Evolutionary conservation across 2,888 invertebrate genomes (phyloP), one percentile per base, ranked within the genome.

Genomic region (Alsophila aescularia): DNA sequence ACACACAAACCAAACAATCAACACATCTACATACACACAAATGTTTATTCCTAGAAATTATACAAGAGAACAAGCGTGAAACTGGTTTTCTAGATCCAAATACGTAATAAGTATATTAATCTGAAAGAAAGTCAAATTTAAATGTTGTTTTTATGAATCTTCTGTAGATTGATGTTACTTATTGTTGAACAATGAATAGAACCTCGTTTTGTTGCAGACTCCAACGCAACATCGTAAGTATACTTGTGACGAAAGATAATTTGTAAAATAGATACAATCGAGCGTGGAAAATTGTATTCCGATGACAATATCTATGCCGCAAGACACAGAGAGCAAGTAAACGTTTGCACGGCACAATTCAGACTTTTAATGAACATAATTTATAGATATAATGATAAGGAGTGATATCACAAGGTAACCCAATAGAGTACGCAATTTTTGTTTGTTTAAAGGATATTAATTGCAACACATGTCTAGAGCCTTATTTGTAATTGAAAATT

Each of bases 361-460:
- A 76, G 68, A 72, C 69, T 77, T 75, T 75, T 81, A 85, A 77
- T 87, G 81, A 87, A 82, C 74, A 79, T 68, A 78, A 81, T 80
- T 81, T 83, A 81, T 83, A 82, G 85, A 86, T 85, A 85, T 73
- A 84, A 67, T 82, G 90, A 90, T 90, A 90, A 89, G 73, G 73
- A 66, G 66, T 73, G 85, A 81, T 88, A 88, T 79, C 87, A 77
- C 81, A 79, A 81, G 77, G 81, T 75, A 83, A 75, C 75, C 71
- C 64, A 81, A 82, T 79, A 76, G 74, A 76, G 66, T 72, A 70
- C 72, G 72, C 65, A 73, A 69, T 64, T 64, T 58, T 58, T 56
- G 62, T 51, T 58, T 50, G 32, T 24, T 49, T 9, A 31, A 54
- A 44, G 21, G 37, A 21, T 36, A 44, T 40, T 31, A 15, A 49